phyloP scores from a whole-genome alignment of 2,888 invertebrate species.

The Sussaba pulchella region DNA sequence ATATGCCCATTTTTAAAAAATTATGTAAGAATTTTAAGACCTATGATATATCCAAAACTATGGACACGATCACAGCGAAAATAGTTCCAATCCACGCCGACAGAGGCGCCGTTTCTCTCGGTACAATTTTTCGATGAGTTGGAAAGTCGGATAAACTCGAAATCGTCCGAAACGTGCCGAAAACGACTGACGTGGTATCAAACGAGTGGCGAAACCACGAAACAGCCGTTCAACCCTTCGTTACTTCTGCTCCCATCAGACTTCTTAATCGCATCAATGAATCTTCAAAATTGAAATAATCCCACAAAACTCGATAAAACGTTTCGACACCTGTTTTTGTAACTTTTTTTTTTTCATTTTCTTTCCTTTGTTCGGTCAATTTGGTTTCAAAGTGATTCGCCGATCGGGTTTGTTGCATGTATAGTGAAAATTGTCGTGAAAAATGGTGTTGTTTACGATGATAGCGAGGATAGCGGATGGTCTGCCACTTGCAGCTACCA shows the following conservation, averaged over 20 bases:
- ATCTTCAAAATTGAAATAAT: constrained; percentile 63
- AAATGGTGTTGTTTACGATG: constrained; percentile 99
- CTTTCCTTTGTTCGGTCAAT: constrained; percentile 25
- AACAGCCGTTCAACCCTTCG: constrained; percentile 71
- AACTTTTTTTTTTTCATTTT: constrained; percentile 22
- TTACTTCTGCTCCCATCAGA: background rate
- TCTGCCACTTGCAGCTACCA: constrained; percentile 96
- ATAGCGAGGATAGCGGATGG: constrained; percentile 98
- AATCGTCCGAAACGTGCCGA: constrained; percentile 49
- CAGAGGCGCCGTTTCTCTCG: constrained; percentile 39
- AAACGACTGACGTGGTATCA: constrained; percentile 79
- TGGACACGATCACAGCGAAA: constrained; percentile 46
- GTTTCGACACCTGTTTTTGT: constrained; percentile 22
- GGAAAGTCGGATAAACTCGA: constrained; percentile 45
- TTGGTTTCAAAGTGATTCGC: constrained; percentile 20
- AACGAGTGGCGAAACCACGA: constrained; percentile 74
- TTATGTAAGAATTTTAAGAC: too few species aligned
- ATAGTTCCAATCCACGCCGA: background rate
- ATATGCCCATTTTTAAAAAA: too few species aligned
- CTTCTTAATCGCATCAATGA: constrained; percentile 71
- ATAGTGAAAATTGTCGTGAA: constrained; percentile 77
- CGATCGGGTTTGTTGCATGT: background rate
- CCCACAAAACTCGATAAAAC: constrained; percentile 16
- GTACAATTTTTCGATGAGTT: constrained; percentile 52
- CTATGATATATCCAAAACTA: too few species aligned